Base-by-base conservation (phyloP, 2,888 invertebrate species). In the Nemoura dubitans region DNA sequence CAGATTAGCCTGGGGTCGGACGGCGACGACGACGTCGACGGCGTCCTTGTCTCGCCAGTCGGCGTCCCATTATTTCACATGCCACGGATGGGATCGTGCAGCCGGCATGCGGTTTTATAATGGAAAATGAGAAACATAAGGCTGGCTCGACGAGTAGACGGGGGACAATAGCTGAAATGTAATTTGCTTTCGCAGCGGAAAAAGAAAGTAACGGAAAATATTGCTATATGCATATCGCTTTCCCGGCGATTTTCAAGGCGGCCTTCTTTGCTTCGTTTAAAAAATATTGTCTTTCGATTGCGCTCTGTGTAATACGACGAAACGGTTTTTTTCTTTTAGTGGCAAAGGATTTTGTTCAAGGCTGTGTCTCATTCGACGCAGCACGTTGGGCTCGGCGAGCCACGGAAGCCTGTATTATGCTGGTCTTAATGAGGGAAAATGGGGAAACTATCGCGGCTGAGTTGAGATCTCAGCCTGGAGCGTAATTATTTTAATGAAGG, bases 1-100 rank as follows among this genome's bases (percentile, higher is more conserved):
- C 28, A n/a, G 81, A 81, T 81, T 81, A 81, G 30, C 81, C 81
- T 81, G 27, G 81, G 81, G 81, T 81, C 28, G 81, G 3, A 30
- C 27, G 29, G 30, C 30, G 30, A 59, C 59, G 36, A 10, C 36
- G 6, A 27, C 27, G 29, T 14, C 5, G 25, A n/a, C 30, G 30
- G 21, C 59, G 59, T 59, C 59, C 59, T 59, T 59, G 59, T 59
- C 59, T 59, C 59, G 59, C 59, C 59, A 21, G 59, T 21, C 59
- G 14, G 59, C 59, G 16, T 59, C 59, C 14, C 21, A 59, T 59
- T 59, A 59, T 21, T 10, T 59, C 59, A 59, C 59, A 21, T 59
- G 59, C 16, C 16, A 21, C 2, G 59, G 21, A 16, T 10, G 10
- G 59, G 59, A 21, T 59, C 59, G 59, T 59, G 59, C 21, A 59